A percentile compares a stretch with the other conserved stretches of the same genome.
phyloP scores from a whole-genome alignment of 2,888 invertebrate genomes.

The Byasa hedistus region DNA sequence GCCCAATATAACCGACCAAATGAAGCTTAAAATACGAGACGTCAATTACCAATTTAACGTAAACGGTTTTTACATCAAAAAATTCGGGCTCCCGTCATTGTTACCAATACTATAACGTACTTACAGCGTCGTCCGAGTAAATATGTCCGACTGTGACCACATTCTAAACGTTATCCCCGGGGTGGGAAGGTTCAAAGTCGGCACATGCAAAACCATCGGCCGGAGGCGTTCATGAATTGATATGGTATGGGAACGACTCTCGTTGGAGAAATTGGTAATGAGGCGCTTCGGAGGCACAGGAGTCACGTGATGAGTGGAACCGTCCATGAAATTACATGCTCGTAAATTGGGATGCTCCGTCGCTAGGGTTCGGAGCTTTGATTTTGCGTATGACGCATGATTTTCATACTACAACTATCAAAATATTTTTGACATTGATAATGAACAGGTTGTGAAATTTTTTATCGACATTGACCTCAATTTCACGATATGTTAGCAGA shows the following conservation, averaged over 20 bases:
- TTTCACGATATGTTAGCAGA: too few relatives aligned
- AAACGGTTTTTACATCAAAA: conserved; percentile 23
- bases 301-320: conserved; percentile 23
- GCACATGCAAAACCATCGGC: conserved; percentile 28
- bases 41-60: conserved; percentile 26
- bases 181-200: conserved; percentile 11
- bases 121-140: conserved; percentile 19
- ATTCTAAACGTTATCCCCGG: conserved; percentile 2
- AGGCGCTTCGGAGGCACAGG: conserved; percentile 39
- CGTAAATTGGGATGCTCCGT: conserved; percentile 39
- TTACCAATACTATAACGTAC: conserved; percentile 31
- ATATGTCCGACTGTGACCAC: not conserved
- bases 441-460: too few relatives aligned
- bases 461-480: too few relatives aligned
- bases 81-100: conserved; percentile 31
- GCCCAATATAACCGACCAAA: conserved; percentile 9
- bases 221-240: conserved; percentile 39
- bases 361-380: conserved; percentile 30
- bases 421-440: too few relatives aligned
- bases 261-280: conserved; percentile 61
- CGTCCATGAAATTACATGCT: conserved; percentile 40
- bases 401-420: not conserved
- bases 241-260: conserved; percentile 39
- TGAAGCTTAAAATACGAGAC: conserved; percentile 21
- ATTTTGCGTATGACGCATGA: conserved; percentile 4